Evolutionary conservation across 2,113 vertebrate genomes (phyloP), one percentile per base, ranked within the genome.

Genomic region (Copsychus sechellarum): DNA sequence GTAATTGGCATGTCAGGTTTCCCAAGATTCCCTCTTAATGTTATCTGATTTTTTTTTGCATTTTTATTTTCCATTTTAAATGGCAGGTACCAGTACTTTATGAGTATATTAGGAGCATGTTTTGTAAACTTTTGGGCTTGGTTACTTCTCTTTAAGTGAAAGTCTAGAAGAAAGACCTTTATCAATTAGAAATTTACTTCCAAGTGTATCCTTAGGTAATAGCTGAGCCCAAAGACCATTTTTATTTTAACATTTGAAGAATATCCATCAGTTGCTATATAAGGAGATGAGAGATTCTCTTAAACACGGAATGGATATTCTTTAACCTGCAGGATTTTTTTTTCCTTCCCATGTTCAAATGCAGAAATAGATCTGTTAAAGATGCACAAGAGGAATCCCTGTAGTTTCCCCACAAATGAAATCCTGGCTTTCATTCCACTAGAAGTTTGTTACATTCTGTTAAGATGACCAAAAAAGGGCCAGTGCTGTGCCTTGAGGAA

Each of bases 391-490:
- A 84, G 50, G 42, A 87, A 92, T 91, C 56, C 23, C 29, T 81
- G 12, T 51, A 47, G 57, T 58, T 74, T 36, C 38, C 48, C 23
- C n/a, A 25, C 25, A 61, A 54, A 42, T 38, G 4, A 85, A 94
- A 82, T 65, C 48, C 29, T 31, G 56, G 36, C 66, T 92, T 93
- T 89, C 22, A 40, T 48, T 82, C 53, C 62, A 80, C 36, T 71
- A 82, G 24, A 43, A 34, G 29, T 76, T 74, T 79, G 3, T 94
- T 54, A 80, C 42, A 23, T 73, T 36, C 40, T 85, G 23, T 90
- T 86, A 70, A 69, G 45, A 88, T 95, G 50, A 86, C 90, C 74
- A 92, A 92, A 93, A 94, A 95, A 94, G 72, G 76, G 38, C 72
- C 43, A 72, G 33, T 66, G 21, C 54, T 76, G 25, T 62, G 54